These are phyloP conservation scores for Lordiphosa mommai DNA, from an alignment of 1,140 invertebrate genomes.

Conservation along the genomic window DNA sequence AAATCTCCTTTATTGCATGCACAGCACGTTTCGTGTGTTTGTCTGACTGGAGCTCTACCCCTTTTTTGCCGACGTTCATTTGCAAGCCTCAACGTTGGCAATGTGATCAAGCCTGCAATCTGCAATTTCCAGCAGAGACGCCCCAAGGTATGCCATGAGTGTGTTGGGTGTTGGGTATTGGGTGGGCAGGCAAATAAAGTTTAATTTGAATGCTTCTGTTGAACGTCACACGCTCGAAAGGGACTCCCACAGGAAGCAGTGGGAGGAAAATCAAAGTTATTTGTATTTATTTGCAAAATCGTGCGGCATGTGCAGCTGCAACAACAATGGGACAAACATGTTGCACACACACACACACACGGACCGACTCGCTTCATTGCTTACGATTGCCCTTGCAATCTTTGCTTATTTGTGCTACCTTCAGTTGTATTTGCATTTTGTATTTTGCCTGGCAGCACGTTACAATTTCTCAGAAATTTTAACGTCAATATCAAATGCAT, in stretches of 20 bases:
- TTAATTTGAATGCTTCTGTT: conserved; percentile 75
- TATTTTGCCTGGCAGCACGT: conserved; percentile 38
- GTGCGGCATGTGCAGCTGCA: conserved; percentile 60
- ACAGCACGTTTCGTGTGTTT: conserved; percentile 72
- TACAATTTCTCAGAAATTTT: conserved; percentile 46
- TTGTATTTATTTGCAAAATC: conserved; percentile 76
- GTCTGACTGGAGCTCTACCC: conserved; percentile 38
- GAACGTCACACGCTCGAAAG: conserved; percentile 47
- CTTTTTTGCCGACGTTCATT: conserved; percentile 47
- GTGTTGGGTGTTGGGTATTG: not conserved
- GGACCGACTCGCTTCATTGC: conserved; percentile 57
- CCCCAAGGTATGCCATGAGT: conserved; percentile 46
- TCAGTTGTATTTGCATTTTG: conserved; percentile 22
- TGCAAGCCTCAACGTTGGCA: conserved; percentile 61
- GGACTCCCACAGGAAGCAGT: conserved; percentile 16
- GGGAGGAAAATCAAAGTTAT: conserved; percentile 70
- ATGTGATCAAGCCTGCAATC: conserved; percentile 76
- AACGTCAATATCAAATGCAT: conserved; percentile 67
- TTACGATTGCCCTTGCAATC: conserved; percentile 61
- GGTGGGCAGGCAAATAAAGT: conserved; percentile 63
- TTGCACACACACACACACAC: conserved; percentile 19
- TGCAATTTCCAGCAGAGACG: conserved; percentile 71
- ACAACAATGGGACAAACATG: conserved; percentile 55
- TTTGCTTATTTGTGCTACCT: conserved; percentile 50
- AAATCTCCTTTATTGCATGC: conserved; percentile 75